Conservation (phyloP, 2,113 vertebrate species). For the Pelecanus crispus region DNA sequence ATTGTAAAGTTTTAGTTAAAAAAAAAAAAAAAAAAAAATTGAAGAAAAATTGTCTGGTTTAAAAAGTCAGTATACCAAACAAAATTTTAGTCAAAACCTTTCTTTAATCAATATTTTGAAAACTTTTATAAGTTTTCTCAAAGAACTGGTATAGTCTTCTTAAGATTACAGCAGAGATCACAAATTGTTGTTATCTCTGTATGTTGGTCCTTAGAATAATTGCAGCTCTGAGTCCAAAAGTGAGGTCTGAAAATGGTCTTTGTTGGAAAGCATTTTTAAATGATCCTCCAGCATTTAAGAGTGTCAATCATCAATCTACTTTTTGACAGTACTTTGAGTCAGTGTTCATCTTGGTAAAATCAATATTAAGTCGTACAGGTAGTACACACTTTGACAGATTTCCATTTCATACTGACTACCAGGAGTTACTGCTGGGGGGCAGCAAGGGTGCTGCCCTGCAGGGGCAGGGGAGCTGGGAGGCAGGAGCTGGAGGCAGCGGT, state of each 20-base stretch:
- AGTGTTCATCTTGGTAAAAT: neutral
- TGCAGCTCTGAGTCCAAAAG: neutral
- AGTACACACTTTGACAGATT: neutral
- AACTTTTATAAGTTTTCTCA: neutral
- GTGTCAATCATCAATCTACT: neutral
- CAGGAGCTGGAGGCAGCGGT: neutral
- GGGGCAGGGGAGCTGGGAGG: neutral
- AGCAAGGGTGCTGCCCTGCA: rapidly evolving
- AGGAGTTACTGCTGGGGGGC: neutral
- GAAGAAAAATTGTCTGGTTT: neutral
- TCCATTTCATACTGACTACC: neutral
- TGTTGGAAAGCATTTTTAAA: neutral
- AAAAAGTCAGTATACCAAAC: neutral
- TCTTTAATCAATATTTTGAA: neutral
- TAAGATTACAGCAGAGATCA: neutral
- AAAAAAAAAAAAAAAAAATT: neutral
- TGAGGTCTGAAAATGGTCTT: neutral
- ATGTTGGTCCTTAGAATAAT: neutral
- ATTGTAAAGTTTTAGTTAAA: neutral
- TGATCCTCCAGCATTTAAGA: neutral
- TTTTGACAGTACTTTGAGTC: neutral
- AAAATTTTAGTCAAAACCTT: neutral
- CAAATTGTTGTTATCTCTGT: neutral
- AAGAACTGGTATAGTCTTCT: neutral
- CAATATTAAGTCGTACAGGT: neutral